Evolutionary conservation across 2,888 invertebrate species (phyloP).

Genomic region (Perizoma flavofasciatum): DNA sequence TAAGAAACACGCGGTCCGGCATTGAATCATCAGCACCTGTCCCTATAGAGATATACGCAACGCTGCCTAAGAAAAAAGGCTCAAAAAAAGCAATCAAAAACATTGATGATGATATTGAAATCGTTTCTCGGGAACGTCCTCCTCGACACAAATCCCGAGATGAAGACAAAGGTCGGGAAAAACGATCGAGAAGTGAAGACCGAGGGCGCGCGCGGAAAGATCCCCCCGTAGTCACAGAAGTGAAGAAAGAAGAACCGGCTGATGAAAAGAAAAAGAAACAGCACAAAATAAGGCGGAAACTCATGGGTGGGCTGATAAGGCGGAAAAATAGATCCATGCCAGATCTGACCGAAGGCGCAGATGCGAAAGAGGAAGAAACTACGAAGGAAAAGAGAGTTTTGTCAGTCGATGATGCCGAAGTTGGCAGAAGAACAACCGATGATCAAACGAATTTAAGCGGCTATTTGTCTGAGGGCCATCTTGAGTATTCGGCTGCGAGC

Average conservation of each 20-base stretch:
- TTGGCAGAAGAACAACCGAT: conserved; percentile 86
- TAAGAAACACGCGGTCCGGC: conserved; percentile 89
- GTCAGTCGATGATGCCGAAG: conserved; percentile 90
- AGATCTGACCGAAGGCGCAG: conserved; percentile 92
- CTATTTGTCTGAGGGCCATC: conserved; percentile 93
- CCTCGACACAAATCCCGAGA: conserved; percentile 89
- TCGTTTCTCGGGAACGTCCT: conserved; percentile 88
- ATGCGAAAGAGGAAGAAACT: conserved; percentile 73
- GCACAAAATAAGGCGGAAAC: conserved; percentile 93
- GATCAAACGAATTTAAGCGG: conserved; percentile 87
- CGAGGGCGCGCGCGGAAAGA: conserved; percentile 91
- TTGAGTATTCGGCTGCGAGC: conserved; percentile 88
- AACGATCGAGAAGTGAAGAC: conserved; percentile 93
- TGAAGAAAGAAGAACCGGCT: conserved; percentile 86
- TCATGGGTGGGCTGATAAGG: conserved; percentile 95
- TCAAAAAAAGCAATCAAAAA: conserved; percentile 86
- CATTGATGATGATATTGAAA: conserved; percentile 90
- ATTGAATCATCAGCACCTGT: conserved; percentile 90
- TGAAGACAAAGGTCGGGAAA: conserved; percentile 88
- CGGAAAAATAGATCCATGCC: conserved; percentile 96
- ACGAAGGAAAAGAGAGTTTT: conserved; percentile 72
- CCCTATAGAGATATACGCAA: conserved; percentile 95
- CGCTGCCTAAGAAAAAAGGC: conserved; percentile 93
- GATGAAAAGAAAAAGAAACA: conserved; percentile 92
- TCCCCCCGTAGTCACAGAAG: conserved; percentile 86